Conservation (phyloP, 2,113 vertebrate genomes). For the Excalfactoria chinensis region DNA sequence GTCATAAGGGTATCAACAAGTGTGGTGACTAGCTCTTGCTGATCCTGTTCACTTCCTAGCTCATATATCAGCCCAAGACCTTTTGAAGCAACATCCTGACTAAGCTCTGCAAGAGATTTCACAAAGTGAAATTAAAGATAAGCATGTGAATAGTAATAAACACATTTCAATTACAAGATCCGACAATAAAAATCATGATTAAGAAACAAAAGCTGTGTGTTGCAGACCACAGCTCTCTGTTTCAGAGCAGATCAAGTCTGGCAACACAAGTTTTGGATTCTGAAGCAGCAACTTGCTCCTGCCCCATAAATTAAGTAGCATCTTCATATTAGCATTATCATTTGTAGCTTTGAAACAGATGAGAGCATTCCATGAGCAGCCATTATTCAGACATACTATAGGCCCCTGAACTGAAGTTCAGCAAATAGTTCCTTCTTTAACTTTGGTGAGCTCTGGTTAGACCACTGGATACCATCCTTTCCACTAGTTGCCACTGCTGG, state of each 20-base stretch:
- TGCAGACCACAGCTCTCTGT: neutral
- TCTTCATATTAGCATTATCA: neutral
- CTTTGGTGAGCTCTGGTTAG: neutral
- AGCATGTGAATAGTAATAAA: neutral
- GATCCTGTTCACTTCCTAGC: slow-evolving; percentile 92
- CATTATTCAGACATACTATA: neutral
- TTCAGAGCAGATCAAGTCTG: neutral
- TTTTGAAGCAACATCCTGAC: slow-evolving; percentile 97
- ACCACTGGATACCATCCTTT: neutral
- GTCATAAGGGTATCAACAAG: slow-evolving; percentile 98
- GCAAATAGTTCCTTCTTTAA: neutral
- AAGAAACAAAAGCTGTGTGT: neutral
- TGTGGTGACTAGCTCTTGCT: slow-evolving; percentile 93
- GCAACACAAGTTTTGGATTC: neutral
- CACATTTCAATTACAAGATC: neutral
- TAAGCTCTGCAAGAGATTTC: slow-evolving; percentile 86
- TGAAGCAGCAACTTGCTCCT: neutral
- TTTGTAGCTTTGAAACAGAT: neutral
- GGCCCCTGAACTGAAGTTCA: neutral
- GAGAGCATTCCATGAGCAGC: neutral
- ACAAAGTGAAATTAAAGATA: slow-evolving; percentile 11
- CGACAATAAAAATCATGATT: neutral
- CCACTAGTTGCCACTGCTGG: neutral
- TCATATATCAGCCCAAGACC: slow-evolving; percentile 97
- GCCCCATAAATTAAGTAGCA: neutral